Base-by-base conservation (phyloP, 1,140 invertebrate genomes). In the Monomorium pharaonis region DNA sequence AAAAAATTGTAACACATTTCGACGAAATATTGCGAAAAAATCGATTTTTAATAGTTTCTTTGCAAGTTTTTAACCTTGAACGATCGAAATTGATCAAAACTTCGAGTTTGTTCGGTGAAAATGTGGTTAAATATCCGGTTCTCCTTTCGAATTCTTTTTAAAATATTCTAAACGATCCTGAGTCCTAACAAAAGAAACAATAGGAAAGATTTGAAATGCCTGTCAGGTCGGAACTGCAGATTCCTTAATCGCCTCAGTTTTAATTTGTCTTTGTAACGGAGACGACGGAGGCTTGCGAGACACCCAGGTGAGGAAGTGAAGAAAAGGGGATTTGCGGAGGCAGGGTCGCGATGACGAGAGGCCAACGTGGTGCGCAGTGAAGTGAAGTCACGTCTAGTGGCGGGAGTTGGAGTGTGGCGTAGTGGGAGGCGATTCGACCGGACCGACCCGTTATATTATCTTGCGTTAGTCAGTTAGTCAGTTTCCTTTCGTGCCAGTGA, bases 381-480 rank as follows among this genome's bases (percentile, higher is more conserved):
- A 65, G 62, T 24, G 42, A 47, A 56, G 54, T n/a, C 12, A 58
- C 10, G 21, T 27, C 49, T 30, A 14, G 51, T 30, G 80, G 72
- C 74, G 60, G 37, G 47, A 51, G 21, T 33, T 24, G 51, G 18
- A 37, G 76, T n/a, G n/a, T n/a, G 85, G 37, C 33, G 30, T 67
- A 93, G 93, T 93, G 92, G 93, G 93, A 94, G 92, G 89, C 65
- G 88, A 86, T 89, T 89, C 89, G 89, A 87, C 84, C 88, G 91
- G 91, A 91, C 84, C 87, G 89, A 91, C 90, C 93, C 92, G 93
- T 92, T 93, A 94, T 91, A 92, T 93, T 94, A 94, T 94, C 92
- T 91, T 86, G 88, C 92, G 92, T 94, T 93, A 94, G 92, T 93
- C 92, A 92, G 92, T 91, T 74, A 58, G 51, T 74, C 93, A 93